Base-by-base conservation (phyloP, 1,140 invertebrate genomes). In the Nasonia giraulti region DNA sequence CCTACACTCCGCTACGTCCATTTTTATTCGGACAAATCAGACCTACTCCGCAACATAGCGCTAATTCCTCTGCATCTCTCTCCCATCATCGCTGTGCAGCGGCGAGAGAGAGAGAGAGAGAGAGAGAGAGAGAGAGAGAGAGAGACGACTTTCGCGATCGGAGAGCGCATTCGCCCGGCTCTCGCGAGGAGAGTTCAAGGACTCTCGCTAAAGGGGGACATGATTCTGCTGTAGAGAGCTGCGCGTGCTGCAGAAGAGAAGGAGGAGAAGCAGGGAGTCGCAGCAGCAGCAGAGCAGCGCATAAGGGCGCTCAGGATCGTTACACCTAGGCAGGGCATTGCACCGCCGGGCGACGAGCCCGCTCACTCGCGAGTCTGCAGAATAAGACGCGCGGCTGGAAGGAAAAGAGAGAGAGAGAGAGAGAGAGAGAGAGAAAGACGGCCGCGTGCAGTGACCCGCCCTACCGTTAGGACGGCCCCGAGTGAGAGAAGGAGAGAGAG, bases 401-500 rank as follows among this genome's bases (percentile, higher is more conserved):
- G 73, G 71, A 27, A 77, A n/a, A n/a, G n/a, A n/a, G n/a, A n/a
- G n/a, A 71, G 82, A 14, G n/a, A 37, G 33, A 37, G 33, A 68
- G 79, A 62, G 74, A 83, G 74, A 83, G 40, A 55, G 47, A 66
- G 31, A 40, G 78, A 75, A 7, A 37, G 76, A 79, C 55, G 44
- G 87, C 89, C 91, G 92, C 91, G 92, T 93, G 91, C 92, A 93
- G 92, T 93, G 92, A 93, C 92, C 92, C 92, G 92, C 92, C 92
- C 92, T 93, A 93, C 92, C 92, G 92, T 93, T 93, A 93, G 92
- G 91, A 93, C 92, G 92, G 92, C 92, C 92, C 92, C 92, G 92
- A 92, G 90, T 91, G 91, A 91, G 55, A 62, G 89, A 84, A 17
- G 66, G 76, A 79, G 27, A 37, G 27, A 27, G 79, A 79, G 27